A percentile compares a stretch with the other conserved stretches of the same genome.
Conservation (phyloP, 2,113 vertebrate genomes). For the Benitochromis conjunctus region DNA sequence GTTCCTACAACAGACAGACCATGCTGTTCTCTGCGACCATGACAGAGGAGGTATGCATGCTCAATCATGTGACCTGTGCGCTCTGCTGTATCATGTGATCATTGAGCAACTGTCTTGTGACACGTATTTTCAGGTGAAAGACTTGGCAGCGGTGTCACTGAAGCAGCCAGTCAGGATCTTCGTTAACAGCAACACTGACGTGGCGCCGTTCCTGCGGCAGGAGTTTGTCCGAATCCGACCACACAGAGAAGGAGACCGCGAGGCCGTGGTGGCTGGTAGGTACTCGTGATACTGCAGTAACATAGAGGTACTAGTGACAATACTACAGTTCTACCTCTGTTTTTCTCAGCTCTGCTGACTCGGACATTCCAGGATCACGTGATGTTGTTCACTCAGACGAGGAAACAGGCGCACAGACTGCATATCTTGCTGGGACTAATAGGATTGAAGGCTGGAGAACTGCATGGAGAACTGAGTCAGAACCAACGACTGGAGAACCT, state of each 20-base stretch:
- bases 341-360: constrained; percentile 84
- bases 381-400: constrained; percentile 97
- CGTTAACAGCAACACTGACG: constrained; percentile 97
- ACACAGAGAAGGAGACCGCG: constrained; percentile 88
- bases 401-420: constrained; percentile 96
- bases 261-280: constrained; percentile 89
- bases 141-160: constrained; percentile 91
- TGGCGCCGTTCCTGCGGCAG: constrained; percentile 92
- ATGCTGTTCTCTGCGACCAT: constrained; percentile 98
- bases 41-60: constrained; percentile 85
- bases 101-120: not conserved
- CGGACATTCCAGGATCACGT: constrained; percentile 93
- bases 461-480: constrained; percentile 95
- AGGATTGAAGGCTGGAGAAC: constrained; percentile 91
- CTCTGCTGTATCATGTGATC: not conserved
- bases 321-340: not conserved
- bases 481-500: constrained; percentile 90
- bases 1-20: constrained; percentile 90
- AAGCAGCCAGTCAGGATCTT: constrained; percentile 90
- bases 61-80: not conserved
- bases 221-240: constrained; percentile 92
- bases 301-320: rapidly evolving
- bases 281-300: not conserved
- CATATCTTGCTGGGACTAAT: constrained; percentile 94
- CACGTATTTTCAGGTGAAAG: constrained; percentile 82